A percentile compares a stretch with the other conserved stretches of the same genome.
Evolutionary conservation across 2,113 vertebrate genomes (phyloP).

Genomic region (Thermophis baileyi): DNA sequence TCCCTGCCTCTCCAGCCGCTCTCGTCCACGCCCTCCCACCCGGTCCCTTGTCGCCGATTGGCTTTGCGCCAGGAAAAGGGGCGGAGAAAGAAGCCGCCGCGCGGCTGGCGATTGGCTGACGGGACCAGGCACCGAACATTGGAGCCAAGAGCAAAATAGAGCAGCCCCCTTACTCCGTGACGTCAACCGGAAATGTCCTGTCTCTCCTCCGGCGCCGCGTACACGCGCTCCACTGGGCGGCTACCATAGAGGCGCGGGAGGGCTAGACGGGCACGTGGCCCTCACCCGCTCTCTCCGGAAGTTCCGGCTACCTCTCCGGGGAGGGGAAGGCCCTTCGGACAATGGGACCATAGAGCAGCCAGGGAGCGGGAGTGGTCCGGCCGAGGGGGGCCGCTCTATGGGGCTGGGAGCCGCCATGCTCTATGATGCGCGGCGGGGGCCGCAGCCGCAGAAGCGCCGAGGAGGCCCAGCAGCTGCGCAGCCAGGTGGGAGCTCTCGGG

Average conservation of each 20-base stretch:
- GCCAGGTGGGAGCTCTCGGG: neutral
- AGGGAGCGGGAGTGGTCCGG: neutral
- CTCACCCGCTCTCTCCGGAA: neutral
- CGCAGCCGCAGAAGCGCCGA: neutral
- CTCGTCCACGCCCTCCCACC: neutral
- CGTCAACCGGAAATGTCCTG: neutral
- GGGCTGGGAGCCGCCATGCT: neutral
- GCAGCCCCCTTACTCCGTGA: neutral
- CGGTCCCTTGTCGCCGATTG: neutral
- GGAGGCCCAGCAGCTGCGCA: neutral
- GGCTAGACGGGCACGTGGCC: neutral
- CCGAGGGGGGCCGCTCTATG: neutral
- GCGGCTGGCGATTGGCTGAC: neutral
- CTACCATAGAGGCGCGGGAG: neutral
- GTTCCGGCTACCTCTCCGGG: neutral
- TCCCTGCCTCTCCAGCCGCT: neutral
- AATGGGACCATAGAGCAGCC: constrained; percentile 21
- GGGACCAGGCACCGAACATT: neutral
- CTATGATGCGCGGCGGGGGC: neutral
- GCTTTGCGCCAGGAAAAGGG: neutral
- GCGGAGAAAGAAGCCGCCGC: neutral
- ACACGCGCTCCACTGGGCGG: neutral
- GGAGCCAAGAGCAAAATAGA: neutral
- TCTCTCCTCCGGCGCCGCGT: too few species aligned
- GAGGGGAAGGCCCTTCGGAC: neutral